Conservation (phyloP, 2,113 vertebrate species). For the Pogonocichla stellata region DNA sequence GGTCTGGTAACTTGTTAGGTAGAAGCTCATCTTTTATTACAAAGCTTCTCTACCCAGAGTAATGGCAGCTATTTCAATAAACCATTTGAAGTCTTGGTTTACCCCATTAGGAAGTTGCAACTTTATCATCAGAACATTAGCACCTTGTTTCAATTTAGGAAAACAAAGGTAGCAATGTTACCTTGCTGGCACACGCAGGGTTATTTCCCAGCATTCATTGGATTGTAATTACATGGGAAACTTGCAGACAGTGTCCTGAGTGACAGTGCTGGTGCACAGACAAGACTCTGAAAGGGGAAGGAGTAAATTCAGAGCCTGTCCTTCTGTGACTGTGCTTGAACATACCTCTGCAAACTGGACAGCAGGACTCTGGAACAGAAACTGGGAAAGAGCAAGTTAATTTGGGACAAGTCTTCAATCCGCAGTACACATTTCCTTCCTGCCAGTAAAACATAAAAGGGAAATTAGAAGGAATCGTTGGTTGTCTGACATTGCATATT, state of each 20-base stretch:
- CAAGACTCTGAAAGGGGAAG: neutral
- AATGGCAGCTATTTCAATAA: neutral
- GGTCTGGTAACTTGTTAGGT: neutral
- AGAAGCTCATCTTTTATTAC: neutral
- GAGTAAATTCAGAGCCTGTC: neutral
- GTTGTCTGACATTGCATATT: neutral
- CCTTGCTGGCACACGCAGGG: neutral
- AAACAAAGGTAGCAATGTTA: neutral
- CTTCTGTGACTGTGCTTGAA: neutral
- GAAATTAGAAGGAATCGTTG: neutral
- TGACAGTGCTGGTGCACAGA: neutral
- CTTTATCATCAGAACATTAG: neutral
- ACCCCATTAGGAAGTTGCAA: neutral
- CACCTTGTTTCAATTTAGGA: neutral
- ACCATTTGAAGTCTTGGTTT: neutral
- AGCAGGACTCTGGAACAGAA: slow-evolving; percentile 78
- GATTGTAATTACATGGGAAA: neutral
- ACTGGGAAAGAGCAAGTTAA: slow-evolving; percentile 77
- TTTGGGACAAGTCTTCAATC: slow-evolving; percentile 81
- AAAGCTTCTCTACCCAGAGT: neutral
- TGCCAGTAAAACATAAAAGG: slow-evolving; percentile 60
- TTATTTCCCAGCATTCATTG: neutral
- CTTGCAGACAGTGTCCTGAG: neutral
- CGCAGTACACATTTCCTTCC: slow-evolving; percentile 83
- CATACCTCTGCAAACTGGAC: slow-evolving; percentile 79